A percentile compares a stretch with the other conserved stretches of the same genome.
Conservation (phyloP, 2,888 invertebrate species). For the Lysandra bellargus region DNA sequence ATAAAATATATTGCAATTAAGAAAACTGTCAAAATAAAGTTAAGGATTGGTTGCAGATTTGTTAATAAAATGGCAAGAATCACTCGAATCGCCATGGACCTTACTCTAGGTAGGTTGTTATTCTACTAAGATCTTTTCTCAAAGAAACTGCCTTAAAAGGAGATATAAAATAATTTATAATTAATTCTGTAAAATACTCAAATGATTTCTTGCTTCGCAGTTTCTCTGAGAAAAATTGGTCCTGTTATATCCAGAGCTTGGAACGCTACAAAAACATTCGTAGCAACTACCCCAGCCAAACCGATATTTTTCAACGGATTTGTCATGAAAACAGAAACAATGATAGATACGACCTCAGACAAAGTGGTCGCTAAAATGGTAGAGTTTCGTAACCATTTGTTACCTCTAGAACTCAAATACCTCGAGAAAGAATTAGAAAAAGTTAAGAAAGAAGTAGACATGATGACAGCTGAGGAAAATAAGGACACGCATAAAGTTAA, state of each 20-base stretch:
- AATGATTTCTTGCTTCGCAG: conserved; percentile 61
- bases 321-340: conserved; percentile 52
- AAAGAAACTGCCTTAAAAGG: conserved; percentile 63
- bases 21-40: neutral
- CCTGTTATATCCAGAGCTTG: conserved; percentile 58
- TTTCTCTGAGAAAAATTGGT: conserved; percentile 60
- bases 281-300: conserved; percentile 51
- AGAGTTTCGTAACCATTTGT: conserved; percentile 51
- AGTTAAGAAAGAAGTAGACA: conserved; percentile 37
- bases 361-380: conserved; percentile 48
- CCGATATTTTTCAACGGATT: conserved; percentile 54
- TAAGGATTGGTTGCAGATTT: neutral
- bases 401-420: conserved; percentile 56
- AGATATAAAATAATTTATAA: conserved; percentile 34
- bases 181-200: conserved; percentile 38
- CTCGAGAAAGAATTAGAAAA: conserved; percentile 59
- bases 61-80: conserved; percentile 53
- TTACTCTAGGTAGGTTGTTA: conserved; percentile 55
- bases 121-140: conserved; percentile 37
- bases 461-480: neutral
- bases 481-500: neutral
- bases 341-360: conserved; percentile 44
- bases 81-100: conserved; percentile 60
- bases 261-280: conserved; percentile 50
- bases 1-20: neutral